Conservation (phyloP, 2,113 vertebrate genomes). For the Ia io region DNA sequence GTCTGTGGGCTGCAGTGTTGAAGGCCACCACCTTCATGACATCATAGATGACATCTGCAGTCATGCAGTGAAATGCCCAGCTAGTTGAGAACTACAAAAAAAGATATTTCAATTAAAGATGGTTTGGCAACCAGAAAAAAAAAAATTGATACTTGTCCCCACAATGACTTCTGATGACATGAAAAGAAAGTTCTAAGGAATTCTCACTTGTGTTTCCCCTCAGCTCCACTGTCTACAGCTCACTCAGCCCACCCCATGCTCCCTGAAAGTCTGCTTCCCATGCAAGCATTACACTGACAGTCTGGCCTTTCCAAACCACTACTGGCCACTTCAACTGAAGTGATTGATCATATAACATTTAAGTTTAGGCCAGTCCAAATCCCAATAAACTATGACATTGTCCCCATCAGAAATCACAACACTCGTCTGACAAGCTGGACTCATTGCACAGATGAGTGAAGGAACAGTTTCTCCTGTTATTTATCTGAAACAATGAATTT, state of each 20-base stretch:
- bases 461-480: neutral
- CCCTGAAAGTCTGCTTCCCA: neutral
- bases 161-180: slow-evolving; percentile 21
- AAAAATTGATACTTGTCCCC: neutral
- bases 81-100: neutral
- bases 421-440: neutral
- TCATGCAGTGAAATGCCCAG: neutral
- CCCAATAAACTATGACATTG: neutral
- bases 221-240: neutral
- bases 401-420: neutral
- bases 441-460: neutral
- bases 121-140: neutral
- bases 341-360: neutral
- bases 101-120: neutral
- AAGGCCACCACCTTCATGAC: neutral
- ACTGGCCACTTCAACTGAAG: neutral
- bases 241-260: neutral
- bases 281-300: neutral
- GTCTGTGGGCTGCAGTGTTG: neutral
- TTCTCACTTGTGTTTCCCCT: neutral
- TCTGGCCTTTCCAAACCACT: slow-evolving; percentile 2
- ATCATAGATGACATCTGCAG: neutral
- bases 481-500: neutral
- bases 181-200: slow-evolving; percentile 69
- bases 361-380: neutral